phyloP scores from a whole-genome alignment of 2,888 invertebrate species.

The Nemapogon koenigi region DNA sequence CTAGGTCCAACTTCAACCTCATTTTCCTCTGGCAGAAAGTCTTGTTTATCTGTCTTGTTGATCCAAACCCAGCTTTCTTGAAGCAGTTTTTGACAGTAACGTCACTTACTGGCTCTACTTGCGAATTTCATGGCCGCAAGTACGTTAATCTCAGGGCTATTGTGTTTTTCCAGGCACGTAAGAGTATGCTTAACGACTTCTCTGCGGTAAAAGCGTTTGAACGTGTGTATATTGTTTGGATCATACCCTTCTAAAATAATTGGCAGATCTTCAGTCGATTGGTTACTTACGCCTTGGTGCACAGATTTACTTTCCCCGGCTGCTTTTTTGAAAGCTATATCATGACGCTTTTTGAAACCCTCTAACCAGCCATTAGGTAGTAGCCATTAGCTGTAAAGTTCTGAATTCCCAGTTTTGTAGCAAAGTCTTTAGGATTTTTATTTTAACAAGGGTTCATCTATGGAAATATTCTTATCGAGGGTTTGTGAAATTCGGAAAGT shows the following conservation, averaged over 20 bases:
- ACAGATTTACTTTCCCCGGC: constrained; percentile 16
- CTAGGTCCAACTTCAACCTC: constrained; percentile 18
- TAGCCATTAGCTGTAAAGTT: constrained; percentile 4
- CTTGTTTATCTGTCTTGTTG: constrained; percentile 16
- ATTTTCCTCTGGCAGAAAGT: constrained; percentile 16
- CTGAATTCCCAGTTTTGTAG: constrained; percentile 8
- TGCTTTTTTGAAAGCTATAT: constrained; percentile 17
- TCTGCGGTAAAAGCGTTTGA: not conserved
- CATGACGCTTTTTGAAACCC: constrained; percentile 16
- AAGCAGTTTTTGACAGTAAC: constrained; percentile 18
- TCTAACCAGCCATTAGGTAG: constrained; percentile 12
- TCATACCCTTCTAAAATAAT: constrained; percentile 13
- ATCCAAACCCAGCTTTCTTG: constrained; percentile 19
- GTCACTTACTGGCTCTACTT: constrained; percentile 17
- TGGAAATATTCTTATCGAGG: constrained; percentile 3
- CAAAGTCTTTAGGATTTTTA: constrained; percentile 6
- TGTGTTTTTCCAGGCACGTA: constrained; percentile 15
- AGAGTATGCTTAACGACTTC: no score
- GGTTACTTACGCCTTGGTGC: constrained; percentile 11
- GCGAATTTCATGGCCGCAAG: constrained; percentile 17
- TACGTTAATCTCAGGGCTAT: constrained; percentile 16
- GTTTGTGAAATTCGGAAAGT: constrained; percentile 3
- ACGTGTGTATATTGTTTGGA: constrained; percentile 4
- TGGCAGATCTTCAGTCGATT: constrained; percentile 14
- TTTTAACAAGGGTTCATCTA: constrained; percentile 7